Evolutionary conservation across 2,113 vertebrate species (phyloP).

Genomic region (Tragelaphus imberbis): DNA sequence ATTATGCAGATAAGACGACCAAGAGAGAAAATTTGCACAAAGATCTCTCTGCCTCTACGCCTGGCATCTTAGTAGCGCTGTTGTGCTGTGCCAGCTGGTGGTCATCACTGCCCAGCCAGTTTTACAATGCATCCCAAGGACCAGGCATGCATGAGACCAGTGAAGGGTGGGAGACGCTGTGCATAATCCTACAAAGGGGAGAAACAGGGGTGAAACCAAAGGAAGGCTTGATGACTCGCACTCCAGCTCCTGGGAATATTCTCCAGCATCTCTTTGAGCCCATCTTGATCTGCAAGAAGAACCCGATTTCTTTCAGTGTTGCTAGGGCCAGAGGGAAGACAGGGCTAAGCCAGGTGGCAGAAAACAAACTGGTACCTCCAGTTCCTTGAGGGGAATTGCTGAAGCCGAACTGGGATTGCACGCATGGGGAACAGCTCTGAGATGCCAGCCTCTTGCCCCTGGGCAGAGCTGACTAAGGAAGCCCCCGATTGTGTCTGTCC

Average conservation of each 20-base stretch:
- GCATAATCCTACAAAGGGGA: neutral
- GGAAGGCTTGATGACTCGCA: too few species aligned
- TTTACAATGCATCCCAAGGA: neutral
- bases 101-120: neutral
- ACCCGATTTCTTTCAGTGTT: neutral
- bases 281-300: neutral
- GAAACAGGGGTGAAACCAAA: neutral
- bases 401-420: neutral
- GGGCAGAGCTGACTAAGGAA: neutral
- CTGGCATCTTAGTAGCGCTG: neutral
- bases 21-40: neutral
- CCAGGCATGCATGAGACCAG: neutral
- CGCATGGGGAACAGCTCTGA: fast-evolving
- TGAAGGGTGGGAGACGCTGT: neutral
- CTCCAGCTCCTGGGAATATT: neutral
- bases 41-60: neutral
- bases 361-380: neutral
- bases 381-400: neutral
- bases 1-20: neutral
- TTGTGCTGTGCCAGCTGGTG: too few species aligned
- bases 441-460: neutral
- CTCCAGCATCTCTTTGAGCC: neutral
- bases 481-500: neutral
- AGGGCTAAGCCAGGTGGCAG: neutral
- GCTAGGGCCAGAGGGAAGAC: neutral